These are phyloP conservation scores for Passerina amoena DNA, from an alignment of 2,113 vertebrate genomes.

Conservation along the genomic window DNA sequence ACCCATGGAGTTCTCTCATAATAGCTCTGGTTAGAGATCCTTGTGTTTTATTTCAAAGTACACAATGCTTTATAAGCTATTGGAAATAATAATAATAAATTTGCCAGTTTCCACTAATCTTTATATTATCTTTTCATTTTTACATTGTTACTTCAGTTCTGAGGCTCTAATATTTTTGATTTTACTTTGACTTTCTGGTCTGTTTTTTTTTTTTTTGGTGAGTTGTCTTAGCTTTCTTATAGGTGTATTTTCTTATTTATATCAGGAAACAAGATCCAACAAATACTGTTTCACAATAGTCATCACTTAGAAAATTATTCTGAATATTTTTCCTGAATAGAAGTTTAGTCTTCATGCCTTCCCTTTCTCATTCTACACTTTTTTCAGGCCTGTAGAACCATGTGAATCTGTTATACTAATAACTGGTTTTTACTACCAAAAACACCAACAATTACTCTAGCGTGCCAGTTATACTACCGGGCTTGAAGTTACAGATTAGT, in stretches of 20 bases:
- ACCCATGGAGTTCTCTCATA: background rate
- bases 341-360: background rate
- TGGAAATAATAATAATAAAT: conserved; percentile 18
- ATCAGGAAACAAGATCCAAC: conserved; percentile 44
- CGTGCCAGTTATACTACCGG: background rate
- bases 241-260: conserved; percentile 44
- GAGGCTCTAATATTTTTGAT: background rate
- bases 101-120: background rate
- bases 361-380: background rate
- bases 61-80: background rate
- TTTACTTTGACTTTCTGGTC: background rate
- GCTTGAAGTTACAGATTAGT: conserved; percentile 6
- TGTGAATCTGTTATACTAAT: background rate
- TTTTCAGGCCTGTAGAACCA: conserved; percentile 10
- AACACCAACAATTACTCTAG: background rate
- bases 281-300: background rate
- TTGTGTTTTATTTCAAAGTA: background rate
- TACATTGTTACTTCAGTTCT: conserved; percentile 40
- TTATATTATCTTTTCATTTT: background rate
- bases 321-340: conserved; percentile 29
- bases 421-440: background rate
- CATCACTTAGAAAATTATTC: conserved; percentile 26
- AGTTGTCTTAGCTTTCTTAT: conserved; percentile 38
- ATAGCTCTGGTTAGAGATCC: background rate
- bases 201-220: background rate